phyloP scores from a whole-genome alignment of 2,888 invertebrate genomes.

The Hemicrepidius hirtus region DNA sequence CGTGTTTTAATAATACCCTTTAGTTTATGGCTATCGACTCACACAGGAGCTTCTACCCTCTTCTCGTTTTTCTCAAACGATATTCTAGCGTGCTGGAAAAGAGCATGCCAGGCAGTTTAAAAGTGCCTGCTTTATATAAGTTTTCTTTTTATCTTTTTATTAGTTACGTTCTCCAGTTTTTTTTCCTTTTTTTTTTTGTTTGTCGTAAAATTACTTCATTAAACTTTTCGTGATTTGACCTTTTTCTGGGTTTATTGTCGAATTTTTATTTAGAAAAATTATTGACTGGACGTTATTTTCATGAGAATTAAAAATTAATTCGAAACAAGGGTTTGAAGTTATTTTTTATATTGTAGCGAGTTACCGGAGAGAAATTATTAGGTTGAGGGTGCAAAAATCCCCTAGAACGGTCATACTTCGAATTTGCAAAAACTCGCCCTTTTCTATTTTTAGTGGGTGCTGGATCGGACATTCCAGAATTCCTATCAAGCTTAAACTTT shows the following conservation, averaged over 20 bases:
- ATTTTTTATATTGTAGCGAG: too few species aligned
- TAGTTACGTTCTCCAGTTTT: constrained; percentile 15
- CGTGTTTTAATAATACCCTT: constrained; percentile 33
- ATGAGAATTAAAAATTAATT: too few species aligned
- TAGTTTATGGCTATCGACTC: not conserved
- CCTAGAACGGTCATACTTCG: too few species aligned
- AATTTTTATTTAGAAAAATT: not conserved
- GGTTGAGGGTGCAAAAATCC: too few species aligned
- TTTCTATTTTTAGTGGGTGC: too few species aligned
- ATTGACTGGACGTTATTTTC: not conserved
- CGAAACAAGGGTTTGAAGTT: too few species aligned
- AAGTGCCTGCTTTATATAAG: constrained; percentile 18
- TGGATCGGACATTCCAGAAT: too few species aligned
- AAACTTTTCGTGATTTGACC: constrained; percentile 13
- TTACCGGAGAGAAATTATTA: too few species aligned
- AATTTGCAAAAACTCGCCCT: too few species aligned
- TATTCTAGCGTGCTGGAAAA: constrained; percentile 37
- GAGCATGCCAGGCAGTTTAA: constrained; percentile 36
- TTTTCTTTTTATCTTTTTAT: constrained; percentile 14
- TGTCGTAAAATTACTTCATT: constrained; percentile 29
- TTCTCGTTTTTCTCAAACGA: constrained; percentile 37
- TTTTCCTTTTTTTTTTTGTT: constrained; percentile 8
- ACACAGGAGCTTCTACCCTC: constrained; percentile 7
- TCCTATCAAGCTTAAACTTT: too few species aligned
- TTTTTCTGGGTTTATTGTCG: not conserved